A percentile compares a stretch with the other conserved stretches of the same genome.
These are phyloP conservation scores for Stictocephala bisonia DNA, from an alignment of 2,888 invertebrate species.

Conservation along the genomic window DNA sequence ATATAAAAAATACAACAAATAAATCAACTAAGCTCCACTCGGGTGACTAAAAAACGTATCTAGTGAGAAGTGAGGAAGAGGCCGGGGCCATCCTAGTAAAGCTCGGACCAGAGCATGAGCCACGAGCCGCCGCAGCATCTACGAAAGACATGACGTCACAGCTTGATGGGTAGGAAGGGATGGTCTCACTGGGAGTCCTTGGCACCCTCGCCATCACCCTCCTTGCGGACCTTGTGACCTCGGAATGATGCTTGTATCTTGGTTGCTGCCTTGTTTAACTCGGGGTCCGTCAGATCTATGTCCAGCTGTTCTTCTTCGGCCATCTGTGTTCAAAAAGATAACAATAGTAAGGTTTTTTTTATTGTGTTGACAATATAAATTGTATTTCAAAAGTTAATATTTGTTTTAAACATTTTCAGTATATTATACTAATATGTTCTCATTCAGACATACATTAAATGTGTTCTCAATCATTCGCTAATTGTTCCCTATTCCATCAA, in stretches of 20 bases:
- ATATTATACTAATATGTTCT: too few relatives aligned
- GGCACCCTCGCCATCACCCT: conserved; percentile 60
- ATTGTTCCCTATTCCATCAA: too few relatives aligned
- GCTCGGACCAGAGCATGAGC: background rate
- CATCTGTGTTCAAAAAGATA: too few relatives aligned
- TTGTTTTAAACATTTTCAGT: too few relatives aligned
- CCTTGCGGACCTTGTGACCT: conserved; percentile 87
- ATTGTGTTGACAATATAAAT: too few relatives aligned
- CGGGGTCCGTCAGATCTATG: conserved; percentile 87
- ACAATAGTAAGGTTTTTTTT: too few relatives aligned
- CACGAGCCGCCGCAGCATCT: background rate
- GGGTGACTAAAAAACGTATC: conserved; percentile 8
- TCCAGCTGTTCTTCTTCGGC: conserved; percentile 78
- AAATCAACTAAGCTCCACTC: conserved; percentile 25
- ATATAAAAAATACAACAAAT: conserved; percentile 11
- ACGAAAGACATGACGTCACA: conserved; percentile 26
- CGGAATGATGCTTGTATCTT: conserved; percentile 95
- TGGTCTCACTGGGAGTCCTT: background rate
- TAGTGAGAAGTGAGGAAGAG: conserved; percentile 11
- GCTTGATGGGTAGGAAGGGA: too few relatives aligned
- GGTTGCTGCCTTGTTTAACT: conserved; percentile 88
- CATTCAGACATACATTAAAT: too few relatives aligned
- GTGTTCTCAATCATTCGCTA: too few relatives aligned
- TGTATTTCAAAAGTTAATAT: too few relatives aligned
- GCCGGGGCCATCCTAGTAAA: conserved; percentile 4